Conservation (phyloP, 35 echinoderm and acorn worm species). For the Apostichopus japonicus region DNA sequence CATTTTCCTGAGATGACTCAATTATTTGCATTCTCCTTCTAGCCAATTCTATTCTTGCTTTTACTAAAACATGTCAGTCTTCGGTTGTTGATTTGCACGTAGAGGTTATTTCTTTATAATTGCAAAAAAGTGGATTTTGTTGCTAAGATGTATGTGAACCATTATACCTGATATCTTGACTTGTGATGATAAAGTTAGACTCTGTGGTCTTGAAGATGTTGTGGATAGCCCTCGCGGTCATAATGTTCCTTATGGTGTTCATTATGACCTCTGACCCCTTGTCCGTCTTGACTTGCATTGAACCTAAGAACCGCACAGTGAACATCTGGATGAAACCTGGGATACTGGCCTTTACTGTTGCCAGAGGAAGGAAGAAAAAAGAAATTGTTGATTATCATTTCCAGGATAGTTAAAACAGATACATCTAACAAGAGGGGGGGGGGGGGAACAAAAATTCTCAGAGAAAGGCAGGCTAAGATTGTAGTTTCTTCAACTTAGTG, state of each 20-base stretch:
- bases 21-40: no score
- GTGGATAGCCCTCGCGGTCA: constrained; percentile 94
- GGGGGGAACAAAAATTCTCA: no score
- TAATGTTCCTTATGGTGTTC: constrained; percentile 90
- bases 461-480: no score
- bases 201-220: constrained; percentile 95
- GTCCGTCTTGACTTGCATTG: constrained; percentile 83
- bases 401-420: no score
- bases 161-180: constrained; percentile 69
- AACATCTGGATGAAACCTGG: constrained; percentile 81
- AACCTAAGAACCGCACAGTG: constrained; percentile 83
- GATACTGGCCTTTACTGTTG: constrained; percentile 67
- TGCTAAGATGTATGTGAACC: background rate
- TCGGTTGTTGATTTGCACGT: no score
- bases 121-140: background rate
- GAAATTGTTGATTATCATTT: no score
- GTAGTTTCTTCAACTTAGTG: no score
- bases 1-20: no score
- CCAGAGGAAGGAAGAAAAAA: background rate
- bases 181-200: constrained; percentile 80
- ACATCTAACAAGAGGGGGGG: no score
- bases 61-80: no score
- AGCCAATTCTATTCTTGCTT: no score
- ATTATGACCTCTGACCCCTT: constrained; percentile 80
- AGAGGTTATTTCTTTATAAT: background rate